Evolutionary conservation across 2,113 vertebrate species (phyloP), one percentile per base, ranked within the genome.

Genomic region (Pao palembangensis): DNA sequence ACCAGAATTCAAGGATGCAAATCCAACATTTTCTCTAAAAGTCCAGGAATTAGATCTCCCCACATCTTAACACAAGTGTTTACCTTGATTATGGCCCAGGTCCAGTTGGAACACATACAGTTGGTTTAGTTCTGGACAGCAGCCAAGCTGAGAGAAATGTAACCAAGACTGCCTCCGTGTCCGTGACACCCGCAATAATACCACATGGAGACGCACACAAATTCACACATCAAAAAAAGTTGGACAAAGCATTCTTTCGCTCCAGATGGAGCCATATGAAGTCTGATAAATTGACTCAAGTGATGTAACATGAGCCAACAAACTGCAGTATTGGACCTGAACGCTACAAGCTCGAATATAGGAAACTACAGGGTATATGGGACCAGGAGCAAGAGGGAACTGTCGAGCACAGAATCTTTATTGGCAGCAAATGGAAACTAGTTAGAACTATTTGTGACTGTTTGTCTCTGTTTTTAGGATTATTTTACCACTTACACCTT

Each of bases 301-400:
- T 61, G 17, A 44, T 25, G 41, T 44, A 41, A 44, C 50, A 18
- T 19, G 59, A 61, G 58, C 34, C 19, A 38, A 38, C 34, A 38
- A n/a, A 50, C 19, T 50, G 47, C 6, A 48, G 46, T 12, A 38
- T 38, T 38, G 34, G 34, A 31, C 34, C 8, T 12, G 34, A 8
- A 38, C 34, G 10, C 34, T 38, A 38, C 34, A 38, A 7, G 34
- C 34, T 11, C 2, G 47, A 18, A 48, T 19, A 47, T n/a, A 11
- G 16, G 34, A 38, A 12, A 38, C 8, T 38, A 8, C 34, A 38
- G 34, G 28, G 11, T 38, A 38, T 11, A 12, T 38, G 34, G 28
- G 11, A 38, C 8, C 34, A 12, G 34, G 28, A 38, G 11, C 34
- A 12, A 38, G 34, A 8, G 1, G 34, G 10, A 38, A 8, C 5